Evolutionary conservation across 2,113 vertebrate species (phyloP).

Genomic region (Stigmatopora nigra): DNA sequence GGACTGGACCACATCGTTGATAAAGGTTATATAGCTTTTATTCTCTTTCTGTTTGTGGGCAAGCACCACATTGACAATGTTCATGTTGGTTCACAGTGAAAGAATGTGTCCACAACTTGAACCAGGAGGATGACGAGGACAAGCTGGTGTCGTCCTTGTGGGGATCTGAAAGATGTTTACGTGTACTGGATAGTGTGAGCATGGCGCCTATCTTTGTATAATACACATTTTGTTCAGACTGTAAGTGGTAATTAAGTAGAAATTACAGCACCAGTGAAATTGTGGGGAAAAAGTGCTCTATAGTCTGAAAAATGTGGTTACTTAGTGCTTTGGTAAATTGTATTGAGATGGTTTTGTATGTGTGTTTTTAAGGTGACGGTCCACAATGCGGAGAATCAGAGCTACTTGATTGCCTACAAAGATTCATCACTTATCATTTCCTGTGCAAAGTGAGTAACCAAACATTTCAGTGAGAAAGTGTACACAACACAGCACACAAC

Average conservation of each 20-base stretch:
- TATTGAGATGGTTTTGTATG: neutral
- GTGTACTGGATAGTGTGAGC: constrained; percentile 94
- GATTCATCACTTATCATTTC: constrained; percentile 94
- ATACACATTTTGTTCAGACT: neutral
- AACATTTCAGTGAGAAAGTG: neutral
- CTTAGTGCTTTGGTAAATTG: neutral
- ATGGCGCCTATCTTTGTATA: neutral
- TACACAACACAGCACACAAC: neutral
- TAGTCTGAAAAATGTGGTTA: neutral
- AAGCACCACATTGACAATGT: neutral
- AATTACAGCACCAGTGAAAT: too few relatives aligned
- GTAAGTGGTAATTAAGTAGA: too few relatives aligned
- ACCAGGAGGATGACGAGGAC: constrained; percentile 84
- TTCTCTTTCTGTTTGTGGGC: neutral
- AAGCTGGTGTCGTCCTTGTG: constrained; percentile 89
- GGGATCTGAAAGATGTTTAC: constrained; percentile 95
- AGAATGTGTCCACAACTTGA: constrained; percentile 90
- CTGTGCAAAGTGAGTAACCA: constrained; percentile 84
- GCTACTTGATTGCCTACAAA: constrained; percentile 96
- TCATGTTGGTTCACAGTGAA: constrained; percentile 74
- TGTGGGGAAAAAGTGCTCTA: too few relatives aligned
- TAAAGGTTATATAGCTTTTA: constrained; percentile 75
- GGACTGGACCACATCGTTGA: constrained; percentile 98
- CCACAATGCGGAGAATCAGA: constrained; percentile 95
- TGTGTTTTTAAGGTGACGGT: constrained; percentile 36